Percentiles rank a stretch among this genome's conserved stretches.
These are phyloP conservation scores for Drosophila kuntzei DNA, from an alignment of 2,888 invertebrate species.

Conservation along the genomic window DNA sequence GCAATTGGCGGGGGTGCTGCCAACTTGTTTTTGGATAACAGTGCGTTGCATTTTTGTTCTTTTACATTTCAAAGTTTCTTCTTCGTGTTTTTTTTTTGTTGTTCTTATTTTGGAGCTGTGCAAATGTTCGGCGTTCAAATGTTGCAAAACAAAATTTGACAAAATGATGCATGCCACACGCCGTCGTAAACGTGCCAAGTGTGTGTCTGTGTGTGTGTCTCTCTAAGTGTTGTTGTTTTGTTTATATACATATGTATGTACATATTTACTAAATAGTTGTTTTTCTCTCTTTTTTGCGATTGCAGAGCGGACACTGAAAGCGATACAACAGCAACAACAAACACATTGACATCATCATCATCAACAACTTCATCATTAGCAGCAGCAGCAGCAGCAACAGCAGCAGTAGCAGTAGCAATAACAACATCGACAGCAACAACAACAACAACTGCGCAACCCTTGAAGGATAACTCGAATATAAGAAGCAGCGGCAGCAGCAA, in stretches of 20 bases:
- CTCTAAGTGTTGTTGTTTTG: neutral
- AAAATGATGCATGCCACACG: constrained; percentile 56
- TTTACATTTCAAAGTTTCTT: constrained; percentile 1
- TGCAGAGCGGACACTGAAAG: constrained; percentile 83
- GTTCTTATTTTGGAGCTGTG: constrained; percentile 1
- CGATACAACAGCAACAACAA: constrained; percentile 68
- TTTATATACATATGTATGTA: constrained; percentile 8
- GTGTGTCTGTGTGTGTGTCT: constrained; percentile 18
- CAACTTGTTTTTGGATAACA: constrained; percentile 45
- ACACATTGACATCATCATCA: constrained; percentile 42
- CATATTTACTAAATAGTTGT: constrained; percentile 4
- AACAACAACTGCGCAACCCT: constrained; percentile 74
- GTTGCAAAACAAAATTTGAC: constrained; percentile 23
- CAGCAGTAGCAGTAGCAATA: constrained; percentile 13
- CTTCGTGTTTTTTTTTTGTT: neutral
- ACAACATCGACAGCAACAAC: constrained; percentile 42
- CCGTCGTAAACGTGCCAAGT: constrained; percentile 54
- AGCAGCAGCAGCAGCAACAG: constrained; percentile 25
- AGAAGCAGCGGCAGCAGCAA: constrained; percentile 70
- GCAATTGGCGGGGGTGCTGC: constrained; percentile 43
- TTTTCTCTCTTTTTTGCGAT: constrained; percentile 5
- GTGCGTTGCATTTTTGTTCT: constrained; percentile 22
- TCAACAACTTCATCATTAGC: constrained; percentile 25
- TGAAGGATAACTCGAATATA: constrained; percentile 85
- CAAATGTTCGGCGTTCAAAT: constrained; percentile 9